phyloP scores from a whole-genome alignment of 2,888 invertebrate genomes.

The Automeris io region DNA sequence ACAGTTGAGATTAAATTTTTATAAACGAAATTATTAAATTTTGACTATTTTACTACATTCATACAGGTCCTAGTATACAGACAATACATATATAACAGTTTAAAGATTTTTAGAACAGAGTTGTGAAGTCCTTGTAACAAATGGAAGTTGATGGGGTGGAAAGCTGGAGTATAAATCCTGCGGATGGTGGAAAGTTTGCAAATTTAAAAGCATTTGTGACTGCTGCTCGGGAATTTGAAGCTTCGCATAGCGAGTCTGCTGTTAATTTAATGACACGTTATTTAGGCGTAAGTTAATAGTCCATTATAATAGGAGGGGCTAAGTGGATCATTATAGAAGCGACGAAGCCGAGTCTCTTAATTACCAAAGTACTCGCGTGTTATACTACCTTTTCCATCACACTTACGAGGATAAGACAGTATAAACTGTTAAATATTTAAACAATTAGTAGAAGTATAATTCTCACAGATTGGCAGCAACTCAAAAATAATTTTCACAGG shows the following conservation, averaged over 20 bases:
- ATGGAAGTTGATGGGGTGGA: constrained; percentile 66
- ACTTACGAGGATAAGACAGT: no score
- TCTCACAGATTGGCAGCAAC: no score
- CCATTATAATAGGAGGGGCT: background rate
- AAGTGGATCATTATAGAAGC: no score
- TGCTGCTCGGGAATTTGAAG: constrained; percentile 70
- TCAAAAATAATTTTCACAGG: no score
- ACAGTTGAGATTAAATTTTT: constrained; percentile 67
- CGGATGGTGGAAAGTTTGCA: constrained; percentile 56
- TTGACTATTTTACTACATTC: constrained; percentile 13
- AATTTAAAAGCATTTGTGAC: constrained; percentile 74
- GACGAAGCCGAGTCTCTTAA: no score
- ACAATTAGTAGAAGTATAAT: no score
- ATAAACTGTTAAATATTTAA: no score
- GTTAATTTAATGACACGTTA: constrained; percentile 71
- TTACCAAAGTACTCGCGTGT: no score
- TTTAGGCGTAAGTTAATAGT: constrained; percentile 54
- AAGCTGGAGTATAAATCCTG: constrained; percentile 36
- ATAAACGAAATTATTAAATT: constrained; percentile 14
- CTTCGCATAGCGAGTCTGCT: constrained; percentile 69
- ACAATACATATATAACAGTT: background rate
- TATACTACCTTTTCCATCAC: no score
- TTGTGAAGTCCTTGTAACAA: constrained; percentile 9
- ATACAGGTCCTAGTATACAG: background rate
- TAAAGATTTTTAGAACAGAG: background rate